Conservation (phyloP, 1,140 invertebrate species). For the Pseudomyrmex cubaensis region DNA sequence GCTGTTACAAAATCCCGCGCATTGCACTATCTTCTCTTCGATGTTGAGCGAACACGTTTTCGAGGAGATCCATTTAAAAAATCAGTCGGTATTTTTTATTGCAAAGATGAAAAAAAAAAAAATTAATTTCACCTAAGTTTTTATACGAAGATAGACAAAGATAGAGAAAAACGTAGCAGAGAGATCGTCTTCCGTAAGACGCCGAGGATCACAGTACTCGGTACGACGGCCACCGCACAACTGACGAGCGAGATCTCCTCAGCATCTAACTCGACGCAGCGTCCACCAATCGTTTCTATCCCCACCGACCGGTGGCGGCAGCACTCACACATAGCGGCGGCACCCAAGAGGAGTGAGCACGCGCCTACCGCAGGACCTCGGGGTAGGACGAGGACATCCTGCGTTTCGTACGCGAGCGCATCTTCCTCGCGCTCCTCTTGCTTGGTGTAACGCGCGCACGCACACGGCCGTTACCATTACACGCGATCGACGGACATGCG, state of each 20-base stretch:
- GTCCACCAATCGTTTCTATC: conserved; percentile 81
- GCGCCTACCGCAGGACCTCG: conserved; percentile 59
- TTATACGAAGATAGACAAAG: neutral
- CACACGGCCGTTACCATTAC: conserved; percentile 48
- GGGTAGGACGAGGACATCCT: conserved; percentile 55
- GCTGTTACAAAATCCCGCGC: conserved; percentile 39
- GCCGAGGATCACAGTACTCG: conserved; percentile 66
- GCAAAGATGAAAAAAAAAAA: neutral
- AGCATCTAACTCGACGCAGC: conserved; percentile 81
- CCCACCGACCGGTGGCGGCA: conserved; percentile 72
- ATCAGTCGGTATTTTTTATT: neutral
- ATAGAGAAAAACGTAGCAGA: neutral
- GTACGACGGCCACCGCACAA: conserved; percentile 81
- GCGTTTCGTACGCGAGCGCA: conserved; percentile 44
- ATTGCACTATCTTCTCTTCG: conserved; percentile 7
- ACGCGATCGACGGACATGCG: conserved; percentile 38
- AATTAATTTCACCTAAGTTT: neutral
- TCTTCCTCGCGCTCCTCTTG: conserved; percentile 19
- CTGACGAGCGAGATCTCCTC: conserved; percentile 82
- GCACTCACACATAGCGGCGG: conserved; percentile 55
- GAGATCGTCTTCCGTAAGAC: neutral
- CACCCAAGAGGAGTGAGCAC: conserved; percentile 64
- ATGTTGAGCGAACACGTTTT: conserved; percentile 5
- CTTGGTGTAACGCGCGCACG: neutral
- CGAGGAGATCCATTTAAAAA: conserved; percentile 2